phyloP scores from a whole-genome alignment of 2,888 invertebrate genomes.

The Eurois occulta region DNA sequence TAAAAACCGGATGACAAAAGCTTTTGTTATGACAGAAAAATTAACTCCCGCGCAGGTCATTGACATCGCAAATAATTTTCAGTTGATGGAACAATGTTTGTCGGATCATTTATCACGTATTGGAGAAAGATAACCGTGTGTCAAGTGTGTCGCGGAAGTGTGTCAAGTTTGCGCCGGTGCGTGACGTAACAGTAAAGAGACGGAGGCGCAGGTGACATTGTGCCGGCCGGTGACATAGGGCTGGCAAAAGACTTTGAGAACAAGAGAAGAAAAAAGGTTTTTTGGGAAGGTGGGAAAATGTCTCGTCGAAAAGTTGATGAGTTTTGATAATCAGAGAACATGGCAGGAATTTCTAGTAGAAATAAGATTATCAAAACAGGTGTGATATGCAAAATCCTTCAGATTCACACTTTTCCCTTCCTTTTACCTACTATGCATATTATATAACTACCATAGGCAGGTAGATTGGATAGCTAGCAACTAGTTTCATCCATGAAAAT shows the following conservation, averaged over 20 bases:
- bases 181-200: conserved; percentile 76
- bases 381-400: background rate
- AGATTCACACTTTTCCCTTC: background rate
- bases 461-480: background rate
- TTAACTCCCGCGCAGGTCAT: conserved; percentile 35
- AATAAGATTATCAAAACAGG: background rate
- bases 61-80: conserved; percentile 37
- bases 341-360: background rate
- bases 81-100: conserved; percentile 38
- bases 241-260: background rate
- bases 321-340: background rate
- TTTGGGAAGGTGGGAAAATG: background rate
- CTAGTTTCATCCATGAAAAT: background rate
- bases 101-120: conserved; percentile 41
- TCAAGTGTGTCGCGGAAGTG: conserved; percentile 76
- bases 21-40: background rate
- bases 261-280: background rate
- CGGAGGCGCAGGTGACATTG: conserved; percentile 73
- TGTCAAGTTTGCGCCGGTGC: conserved; percentile 82
- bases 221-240: conserved; percentile 30
- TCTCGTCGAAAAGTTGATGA: background rate
- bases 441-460: background rate
- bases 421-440: background rate
- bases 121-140: conserved; percentile 56
- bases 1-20: background rate